Evolutionary conservation across 2,113 vertebrate species (phyloP), one percentile per base, ranked within the genome.

Genomic region (Eubucco bourcierii): DNA sequence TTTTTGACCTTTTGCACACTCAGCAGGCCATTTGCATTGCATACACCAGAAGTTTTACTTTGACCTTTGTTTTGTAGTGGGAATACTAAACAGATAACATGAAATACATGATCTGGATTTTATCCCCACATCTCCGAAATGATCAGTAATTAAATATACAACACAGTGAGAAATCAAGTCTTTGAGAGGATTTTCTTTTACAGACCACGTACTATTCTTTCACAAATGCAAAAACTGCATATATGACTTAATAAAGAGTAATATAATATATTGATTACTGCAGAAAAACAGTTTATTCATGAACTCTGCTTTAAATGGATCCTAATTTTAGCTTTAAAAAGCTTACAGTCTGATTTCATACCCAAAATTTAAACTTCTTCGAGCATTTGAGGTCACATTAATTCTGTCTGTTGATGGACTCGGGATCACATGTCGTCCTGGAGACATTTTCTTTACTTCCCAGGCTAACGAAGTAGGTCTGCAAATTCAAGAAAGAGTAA

Each of bases 401-500:
- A 99, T 98, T 95, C 99, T 98, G 53, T 99, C 99, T 33, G 98
- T 96, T 2, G 99, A 99, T 3, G 99, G 98, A 92, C 98, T 99
- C n/a, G 98, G 98, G 94, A 99, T 98, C 90, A 99, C 98, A 27
- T 99, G 99, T 31, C 99, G 99, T 67, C 99, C 99, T 2, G 99
- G 99, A 79, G 99, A 99, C 99, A 99, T 99, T 84, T 99, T 99
- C 85, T 99, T 99, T 41, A 99, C 99, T 96, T 99, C 99, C 99
- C 99, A 99, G 3, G 99, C 99, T 95, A 99, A 96, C 27, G 99
- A 99, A 4, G 99, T 99, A 16, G 99, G 99, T 93, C 99, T 99
- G 97, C 55, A 95, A 96, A 97, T 55, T 55, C 76, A 96, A 90
- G 56, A 93, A 47, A 95, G 28, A 77, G 8, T 37, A 44, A 74